phyloP scores from a whole-genome alignment of 2,113 vertebrate genomes.

The Uropsilus gracilis region DNA sequence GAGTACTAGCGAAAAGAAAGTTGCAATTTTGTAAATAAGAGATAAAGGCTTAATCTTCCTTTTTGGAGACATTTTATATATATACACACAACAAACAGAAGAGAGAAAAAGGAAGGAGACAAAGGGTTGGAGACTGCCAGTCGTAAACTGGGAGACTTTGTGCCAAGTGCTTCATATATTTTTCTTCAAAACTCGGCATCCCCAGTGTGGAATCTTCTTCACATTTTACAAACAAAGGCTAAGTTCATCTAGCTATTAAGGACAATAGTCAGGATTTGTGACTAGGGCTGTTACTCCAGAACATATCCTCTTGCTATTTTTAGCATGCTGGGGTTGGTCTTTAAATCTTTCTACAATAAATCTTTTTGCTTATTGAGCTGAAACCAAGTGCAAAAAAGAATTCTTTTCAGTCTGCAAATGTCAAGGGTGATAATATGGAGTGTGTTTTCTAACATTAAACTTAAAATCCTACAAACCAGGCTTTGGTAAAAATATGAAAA shows the following conservation, averaged over 20 bases:
- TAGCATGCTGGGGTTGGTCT: conserved; percentile 38
- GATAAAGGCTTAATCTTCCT: background rate
- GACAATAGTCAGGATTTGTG: background rate
- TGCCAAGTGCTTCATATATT: background rate
- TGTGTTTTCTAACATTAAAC: background rate
- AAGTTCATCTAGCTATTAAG: background rate
- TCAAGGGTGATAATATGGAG: conserved; percentile 58
- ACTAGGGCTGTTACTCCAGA: background rate
- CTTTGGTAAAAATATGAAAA: conserved; percentile 6
- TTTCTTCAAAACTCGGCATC: conserved; percentile 11
- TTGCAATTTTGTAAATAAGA: conserved; percentile 11
- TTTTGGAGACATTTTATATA: background rate
- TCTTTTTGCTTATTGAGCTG: conserved; percentile 57
- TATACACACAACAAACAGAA: background rate
- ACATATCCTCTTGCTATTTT: background rate
- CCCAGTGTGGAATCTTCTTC: background rate
- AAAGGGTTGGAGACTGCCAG: background rate
- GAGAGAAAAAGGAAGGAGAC: background rate
- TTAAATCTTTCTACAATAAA: conserved; percentile 66
- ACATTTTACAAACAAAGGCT: background rate
- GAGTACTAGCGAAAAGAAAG: conserved; percentile 1
- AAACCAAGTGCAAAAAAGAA: conserved; percentile 44
- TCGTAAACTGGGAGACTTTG: background rate
- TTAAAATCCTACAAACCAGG: background rate
- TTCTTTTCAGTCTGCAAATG: conserved; percentile 72